phyloP scores from a whole-genome alignment of 1,140 invertebrate species.

The Manduca sexta region DNA sequence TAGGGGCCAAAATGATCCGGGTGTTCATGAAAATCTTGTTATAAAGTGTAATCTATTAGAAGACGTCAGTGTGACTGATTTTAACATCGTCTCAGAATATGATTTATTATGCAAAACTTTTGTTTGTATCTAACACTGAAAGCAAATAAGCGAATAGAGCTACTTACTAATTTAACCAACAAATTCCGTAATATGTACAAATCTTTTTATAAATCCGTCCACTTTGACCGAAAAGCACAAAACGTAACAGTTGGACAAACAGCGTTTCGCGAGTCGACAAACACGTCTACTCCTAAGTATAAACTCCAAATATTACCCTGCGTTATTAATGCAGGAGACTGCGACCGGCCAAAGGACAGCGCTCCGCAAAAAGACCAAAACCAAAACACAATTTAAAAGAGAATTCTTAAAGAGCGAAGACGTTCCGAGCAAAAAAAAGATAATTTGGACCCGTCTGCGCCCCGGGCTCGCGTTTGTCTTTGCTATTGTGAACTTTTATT shows the following conservation, averaged over 20 bases:
- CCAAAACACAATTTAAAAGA: conserved; percentile 67
- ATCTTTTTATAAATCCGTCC: too few relatives aligned
- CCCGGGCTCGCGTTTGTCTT: conserved; percentile 59
- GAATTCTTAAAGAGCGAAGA: conserved; percentile 69
- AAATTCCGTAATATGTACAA: too few relatives aligned
- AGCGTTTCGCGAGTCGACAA: neutral
- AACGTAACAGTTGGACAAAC: conserved; percentile 1
- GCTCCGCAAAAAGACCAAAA: conserved; percentile 54
- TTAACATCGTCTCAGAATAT: too few relatives aligned
- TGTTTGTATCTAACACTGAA: too few relatives aligned
- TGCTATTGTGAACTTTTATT: conserved; percentile 68
- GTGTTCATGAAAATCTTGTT: conserved; percentile 1
- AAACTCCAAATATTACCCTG: conserved; percentile 33
- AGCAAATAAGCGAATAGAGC: too few relatives aligned
- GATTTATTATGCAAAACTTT: too few relatives aligned
- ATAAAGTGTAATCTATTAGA: conserved; percentile 2
- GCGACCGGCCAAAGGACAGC: conserved; percentile 52
- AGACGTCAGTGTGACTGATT: too few relatives aligned
- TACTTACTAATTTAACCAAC: too few relatives aligned
- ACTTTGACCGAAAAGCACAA: neutral
- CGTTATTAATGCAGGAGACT: conserved; percentile 54
- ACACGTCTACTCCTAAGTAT: neutral
- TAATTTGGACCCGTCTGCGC: conserved; percentile 50
- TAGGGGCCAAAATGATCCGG: conserved; percentile 3
- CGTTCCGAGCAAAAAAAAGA: conserved; percentile 58